phyloP scores from a whole-genome alignment of 1,140 invertebrate genomes.

The Orius insidiosus region DNA sequence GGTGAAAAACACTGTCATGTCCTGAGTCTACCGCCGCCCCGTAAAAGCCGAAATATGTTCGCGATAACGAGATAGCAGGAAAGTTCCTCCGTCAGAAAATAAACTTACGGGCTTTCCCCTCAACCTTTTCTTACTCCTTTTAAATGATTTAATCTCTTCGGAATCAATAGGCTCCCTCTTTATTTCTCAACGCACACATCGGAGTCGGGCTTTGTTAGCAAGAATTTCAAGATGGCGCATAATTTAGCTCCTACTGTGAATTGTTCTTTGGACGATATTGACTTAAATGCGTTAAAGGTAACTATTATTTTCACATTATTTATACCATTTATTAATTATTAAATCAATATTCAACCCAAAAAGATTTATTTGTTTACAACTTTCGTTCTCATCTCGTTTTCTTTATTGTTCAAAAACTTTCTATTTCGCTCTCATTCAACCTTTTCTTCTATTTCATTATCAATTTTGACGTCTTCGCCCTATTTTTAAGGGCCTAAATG shows the following conservation, averaged over 20 bases:
- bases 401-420: no score
- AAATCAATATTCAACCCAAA: not conserved
- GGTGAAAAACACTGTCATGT: conserved; percentile 9
- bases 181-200: conserved; percentile 1
- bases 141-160: not conserved
- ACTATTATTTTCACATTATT: conserved; percentile 35
- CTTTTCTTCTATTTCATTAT: no score
- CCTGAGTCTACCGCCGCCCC: not conserved
- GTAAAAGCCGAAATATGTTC: conserved; percentile 8
- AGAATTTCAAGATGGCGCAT: conserved; percentile 52
- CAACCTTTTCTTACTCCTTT: conserved; percentile 1
- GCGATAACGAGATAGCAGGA: conserved; percentile 15
- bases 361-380: not conserved
- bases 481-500: no score
- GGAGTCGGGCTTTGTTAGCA: conserved; percentile 1
- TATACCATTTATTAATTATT: not conserved
- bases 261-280: conserved; percentile 94
- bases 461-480: no score
- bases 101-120: not conserved
- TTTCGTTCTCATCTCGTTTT: not conserved
- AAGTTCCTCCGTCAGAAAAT: not conserved
- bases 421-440: no score
- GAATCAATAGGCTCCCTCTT: conserved; percentile 6
- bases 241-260: conserved; percentile 82
- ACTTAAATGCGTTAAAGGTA: conserved; percentile 91